Evolutionary conservation across 2,888 invertebrate species (phyloP).

Genomic region (Smittia sp.): DNA sequence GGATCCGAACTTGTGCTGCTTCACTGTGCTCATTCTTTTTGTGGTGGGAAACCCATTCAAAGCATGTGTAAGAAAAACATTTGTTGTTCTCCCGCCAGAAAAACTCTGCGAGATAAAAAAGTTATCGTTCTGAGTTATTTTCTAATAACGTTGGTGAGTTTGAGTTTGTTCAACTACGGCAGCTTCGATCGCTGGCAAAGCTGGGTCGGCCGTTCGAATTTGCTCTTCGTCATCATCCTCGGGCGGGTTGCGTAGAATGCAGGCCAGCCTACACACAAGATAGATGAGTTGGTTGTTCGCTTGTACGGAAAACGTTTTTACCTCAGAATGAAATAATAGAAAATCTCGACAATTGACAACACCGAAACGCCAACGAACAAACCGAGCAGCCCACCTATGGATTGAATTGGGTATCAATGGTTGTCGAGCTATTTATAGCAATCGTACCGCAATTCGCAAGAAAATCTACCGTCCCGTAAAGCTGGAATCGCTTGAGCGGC

Average conservation of each 20-base stretch:
- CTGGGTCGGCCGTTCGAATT: neutral
- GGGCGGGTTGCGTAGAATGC: constrained; percentile 17
- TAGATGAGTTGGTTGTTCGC: constrained; percentile 16
- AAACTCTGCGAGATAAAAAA: too few species aligned
- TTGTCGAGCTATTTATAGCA: neutral
- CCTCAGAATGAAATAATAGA: constrained; percentile 60
- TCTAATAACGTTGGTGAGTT: too few species aligned
- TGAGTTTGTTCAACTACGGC: too few species aligned
- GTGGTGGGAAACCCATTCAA: too few species aligned
- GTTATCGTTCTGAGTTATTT: too few species aligned
- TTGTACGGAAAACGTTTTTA: neutral
- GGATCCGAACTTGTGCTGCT: too few species aligned
- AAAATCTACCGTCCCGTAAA: constrained; percentile 33
- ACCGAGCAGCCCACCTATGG: constrained; percentile 9
- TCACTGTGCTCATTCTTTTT: too few species aligned
- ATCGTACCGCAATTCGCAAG: constrained; percentile 11
- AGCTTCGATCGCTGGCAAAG: neutral
- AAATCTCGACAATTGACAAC: constrained; percentile 71
- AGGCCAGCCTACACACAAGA: neutral
- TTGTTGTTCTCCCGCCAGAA: too few species aligned
- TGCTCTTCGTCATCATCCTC: neutral
- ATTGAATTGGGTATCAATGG: neutral
- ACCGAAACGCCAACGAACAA: constrained; percentile 71
- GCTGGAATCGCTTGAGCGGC: constrained; percentile 21
- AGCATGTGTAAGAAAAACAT: too few species aligned